Conservation (phyloP, 2,113 vertebrate genomes). For the Accipiter cooperii region DNA sequence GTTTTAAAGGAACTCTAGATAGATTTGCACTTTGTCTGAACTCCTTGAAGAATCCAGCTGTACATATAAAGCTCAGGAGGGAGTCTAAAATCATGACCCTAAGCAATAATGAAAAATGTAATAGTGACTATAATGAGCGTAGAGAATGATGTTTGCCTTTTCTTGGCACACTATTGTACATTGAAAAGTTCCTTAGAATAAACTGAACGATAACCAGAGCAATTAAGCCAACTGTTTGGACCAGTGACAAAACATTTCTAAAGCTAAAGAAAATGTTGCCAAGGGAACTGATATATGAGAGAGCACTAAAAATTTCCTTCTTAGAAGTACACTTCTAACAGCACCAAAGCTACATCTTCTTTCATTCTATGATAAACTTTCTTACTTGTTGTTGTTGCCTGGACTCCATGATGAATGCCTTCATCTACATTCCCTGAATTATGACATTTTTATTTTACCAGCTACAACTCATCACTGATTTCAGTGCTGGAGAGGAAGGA, state of each 20-base stretch:
- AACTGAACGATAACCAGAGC: neutral
- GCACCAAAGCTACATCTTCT: neutral
- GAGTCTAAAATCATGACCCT: neutral
- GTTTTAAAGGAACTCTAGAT: neutral
- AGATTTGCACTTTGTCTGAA: neutral
- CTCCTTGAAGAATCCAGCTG: neutral
- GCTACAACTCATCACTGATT: neutral
- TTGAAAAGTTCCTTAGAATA: slow-evolving; percentile 21
- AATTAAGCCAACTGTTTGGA: slow-evolving; percentile 41
- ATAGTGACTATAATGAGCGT: neutral
- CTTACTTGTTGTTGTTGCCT: neutral
- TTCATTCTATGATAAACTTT: neutral
- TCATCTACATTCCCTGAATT: neutral
- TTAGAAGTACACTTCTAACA: neutral
- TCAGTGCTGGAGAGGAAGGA: neutral
- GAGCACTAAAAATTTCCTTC: neutral
- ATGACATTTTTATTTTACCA: neutral
- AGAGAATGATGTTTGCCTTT: neutral
- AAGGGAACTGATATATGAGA: slow-evolving; percentile 26
- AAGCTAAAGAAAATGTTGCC: slow-evolving; percentile 42
- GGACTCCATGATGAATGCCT: neutral
- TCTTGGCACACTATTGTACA: neutral
- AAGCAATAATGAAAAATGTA: neutral
- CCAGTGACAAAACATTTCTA: slow-evolving; percentile 14
- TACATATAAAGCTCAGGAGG: neutral